phyloP scores from a whole-genome alignment of 2,797 vertebrate genomes.

The Eospalax fontanierii region DNA sequence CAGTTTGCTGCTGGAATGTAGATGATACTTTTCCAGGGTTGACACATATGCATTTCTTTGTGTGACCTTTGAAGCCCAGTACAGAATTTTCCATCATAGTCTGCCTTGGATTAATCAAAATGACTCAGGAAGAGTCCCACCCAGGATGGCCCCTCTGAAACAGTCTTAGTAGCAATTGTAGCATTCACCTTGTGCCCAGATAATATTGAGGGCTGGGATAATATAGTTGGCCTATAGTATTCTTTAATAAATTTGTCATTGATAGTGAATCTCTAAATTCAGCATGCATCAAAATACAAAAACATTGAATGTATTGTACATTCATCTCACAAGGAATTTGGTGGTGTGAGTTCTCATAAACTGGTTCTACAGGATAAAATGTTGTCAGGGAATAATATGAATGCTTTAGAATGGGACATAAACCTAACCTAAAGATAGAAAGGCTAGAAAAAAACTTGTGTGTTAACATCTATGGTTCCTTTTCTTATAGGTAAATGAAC shows the following conservation, averaged over 20 bases:
- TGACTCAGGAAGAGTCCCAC: constrained; percentile 51
- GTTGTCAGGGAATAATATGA: neutral
- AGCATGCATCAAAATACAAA: neutral
- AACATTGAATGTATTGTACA: neutral
- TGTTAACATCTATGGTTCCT: neutral
- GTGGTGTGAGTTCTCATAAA: neutral
- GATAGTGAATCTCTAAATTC: neutral
- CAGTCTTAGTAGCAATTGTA: constrained; percentile 53
- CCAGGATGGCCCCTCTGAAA: neutral
- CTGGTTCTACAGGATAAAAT: neutral
- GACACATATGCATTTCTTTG: constrained; percentile 85
- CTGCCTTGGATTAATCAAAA: constrained; percentile 72
- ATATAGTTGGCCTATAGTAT: neutral
- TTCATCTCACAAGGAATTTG: constrained; percentile 2
- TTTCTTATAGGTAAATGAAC: constrained; percentile 38
- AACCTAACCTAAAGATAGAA: constrained; percentile 19
- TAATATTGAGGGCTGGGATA: constrained; percentile 25
- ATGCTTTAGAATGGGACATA: neutral
- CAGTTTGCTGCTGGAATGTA: constrained; percentile 83
- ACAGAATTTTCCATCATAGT: constrained; percentile 82
- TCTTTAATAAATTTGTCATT: constrained; percentile 10
- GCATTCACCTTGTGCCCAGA: constrained; percentile 56
- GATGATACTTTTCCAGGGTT: constrained; percentile 76
- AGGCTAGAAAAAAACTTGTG: neutral
- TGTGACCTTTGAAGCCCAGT: constrained; percentile 78